phyloP scores from a whole-genome alignment of 1,140 invertebrate species.

The Drosophila simulans region DNA sequence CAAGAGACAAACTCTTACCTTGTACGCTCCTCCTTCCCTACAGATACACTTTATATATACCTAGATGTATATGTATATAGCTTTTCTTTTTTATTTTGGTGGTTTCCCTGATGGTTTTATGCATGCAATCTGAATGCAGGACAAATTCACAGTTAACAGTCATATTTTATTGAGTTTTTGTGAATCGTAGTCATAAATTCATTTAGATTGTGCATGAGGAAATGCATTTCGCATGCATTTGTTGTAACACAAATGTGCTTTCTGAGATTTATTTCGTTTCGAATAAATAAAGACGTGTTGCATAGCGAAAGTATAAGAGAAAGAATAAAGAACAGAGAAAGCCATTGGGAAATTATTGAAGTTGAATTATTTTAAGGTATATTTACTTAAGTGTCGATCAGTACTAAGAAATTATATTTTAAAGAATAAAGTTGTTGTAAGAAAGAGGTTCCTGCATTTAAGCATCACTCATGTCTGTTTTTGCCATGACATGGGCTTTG shows the following conservation, averaged over 20 bases:
- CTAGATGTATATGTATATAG: slow-evolving; percentile 5
- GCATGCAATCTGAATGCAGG: slow-evolving; percentile 61
- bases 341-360: not conserved
- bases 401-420: not conserved
- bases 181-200: slow-evolving; percentile 59
- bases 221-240: slow-evolving; percentile 42
- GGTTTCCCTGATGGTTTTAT: slow-evolving; percentile 60
- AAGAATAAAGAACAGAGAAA: not conserved
- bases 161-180: slow-evolving; percentile 66
- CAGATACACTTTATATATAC: not conserved
- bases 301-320: not conserved
- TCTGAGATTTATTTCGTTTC: slow-evolving; percentile 17
- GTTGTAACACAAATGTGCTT: slow-evolving; percentile 40
- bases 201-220: slow-evolving; percentile 46
- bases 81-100: slow-evolving; percentile 21
- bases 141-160: slow-evolving; percentile 48
- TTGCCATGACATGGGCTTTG: slow-evolving; percentile 15
- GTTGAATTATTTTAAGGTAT: not conserved
- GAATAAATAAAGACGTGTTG: not conserved
- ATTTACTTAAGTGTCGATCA: not conserved
- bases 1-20: slow-evolving; percentile 41
- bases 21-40: not conserved
- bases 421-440: not conserved
- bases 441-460: not conserved
- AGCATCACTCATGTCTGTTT: slow-evolving; percentile 3